Evolutionary conservation across 2,797 vertebrate species (phyloP), one percentile per base, ranked within the genome.

Genomic region (Mus caroli): DNA sequence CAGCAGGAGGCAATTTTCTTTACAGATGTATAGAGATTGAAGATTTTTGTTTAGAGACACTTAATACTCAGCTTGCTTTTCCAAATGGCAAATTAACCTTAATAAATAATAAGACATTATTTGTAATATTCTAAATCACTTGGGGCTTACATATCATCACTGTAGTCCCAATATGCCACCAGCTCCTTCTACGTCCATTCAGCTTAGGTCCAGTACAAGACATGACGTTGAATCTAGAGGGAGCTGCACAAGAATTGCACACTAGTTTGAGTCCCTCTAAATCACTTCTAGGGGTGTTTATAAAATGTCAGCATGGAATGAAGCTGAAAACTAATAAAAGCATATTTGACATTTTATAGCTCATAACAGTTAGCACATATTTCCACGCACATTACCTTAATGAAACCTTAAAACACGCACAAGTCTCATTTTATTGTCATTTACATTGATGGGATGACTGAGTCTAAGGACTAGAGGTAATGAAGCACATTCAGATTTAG

Each of bases 401-500:
- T 71, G 26, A 73, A 94, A 40, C 2, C 77, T 92, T 93, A 88
- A 91, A 88, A 88, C 40, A 88, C 56, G 86, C 93, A 15, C 9
- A 34, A 71, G 75, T 64, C 43, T 58, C 6, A 4, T 54, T 94
- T 90, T 77, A 95, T 88, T 92, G 50, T 90, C 50, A 88, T 64
- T 91, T 90, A 92, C 24, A 52, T n/a, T 79, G 50, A 86, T 88
- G 28, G 89, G 67, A 82, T 37, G 34, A 92, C 46, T 75, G 56
- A 84, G 19, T 94, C 26, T 91, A 62, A 94, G 84, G 31, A 43
- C 60, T 28, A 31, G 43, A 88, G 79, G 50, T 67, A 94, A 96
- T 89, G 84, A 87, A 71, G 37, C 40, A 91, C 60, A 94, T 93
- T 93, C 15, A 62, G 94, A 92, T 94, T 94, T 93, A 83, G 82